Evolutionary conservation across 2,797 vertebrate species (phyloP).

Genomic region (Staurois parvus): DNA sequence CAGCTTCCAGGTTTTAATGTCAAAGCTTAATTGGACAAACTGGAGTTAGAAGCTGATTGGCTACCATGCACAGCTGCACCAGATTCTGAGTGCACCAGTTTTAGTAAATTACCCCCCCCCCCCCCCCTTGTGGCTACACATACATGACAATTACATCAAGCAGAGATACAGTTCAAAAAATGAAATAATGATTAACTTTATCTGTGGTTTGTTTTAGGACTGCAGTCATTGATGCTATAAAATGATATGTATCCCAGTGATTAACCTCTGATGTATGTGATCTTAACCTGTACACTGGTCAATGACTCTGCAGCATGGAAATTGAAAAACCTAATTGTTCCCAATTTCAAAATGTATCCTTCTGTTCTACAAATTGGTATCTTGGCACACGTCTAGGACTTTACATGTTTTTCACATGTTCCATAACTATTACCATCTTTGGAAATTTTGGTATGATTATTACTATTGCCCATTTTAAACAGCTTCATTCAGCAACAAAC

Average conservation of each 20-base stretch:
- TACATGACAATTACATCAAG: too few species aligned
- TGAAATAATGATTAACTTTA: not conserved
- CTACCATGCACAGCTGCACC: too few species aligned
- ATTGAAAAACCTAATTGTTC: conserved; percentile 52
- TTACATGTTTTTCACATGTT: conserved; percentile 65
- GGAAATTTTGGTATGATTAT: conserved; percentile 79
- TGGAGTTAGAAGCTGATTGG: too few species aligned
- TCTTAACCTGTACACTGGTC: not conserved
- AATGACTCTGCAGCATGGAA: not conserved
- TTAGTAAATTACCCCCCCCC: too few species aligned
- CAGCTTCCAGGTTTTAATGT: too few species aligned
- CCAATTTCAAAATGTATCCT: conserved; percentile 62
- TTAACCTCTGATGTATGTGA: not conserved
- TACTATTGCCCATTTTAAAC: conserved; percentile 77
- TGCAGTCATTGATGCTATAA: not conserved
- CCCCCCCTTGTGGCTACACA: too few species aligned
- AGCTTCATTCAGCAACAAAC: conserved; percentile 80
- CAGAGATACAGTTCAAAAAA: too few species aligned
- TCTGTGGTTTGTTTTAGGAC: not conserved
- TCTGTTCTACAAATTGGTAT: conserved; percentile 61
- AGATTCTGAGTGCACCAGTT: too few species aligned
- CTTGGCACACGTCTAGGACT: conserved; percentile 54
- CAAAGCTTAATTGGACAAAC: too few species aligned
- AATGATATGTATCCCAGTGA: not conserved
- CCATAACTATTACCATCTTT: conserved; percentile 71